A percentile compares a stretch with the other conserved stretches of the same genome.
Conservation (phyloP, 2,888 invertebrate species). For the Baronia brevicornis region DNA sequence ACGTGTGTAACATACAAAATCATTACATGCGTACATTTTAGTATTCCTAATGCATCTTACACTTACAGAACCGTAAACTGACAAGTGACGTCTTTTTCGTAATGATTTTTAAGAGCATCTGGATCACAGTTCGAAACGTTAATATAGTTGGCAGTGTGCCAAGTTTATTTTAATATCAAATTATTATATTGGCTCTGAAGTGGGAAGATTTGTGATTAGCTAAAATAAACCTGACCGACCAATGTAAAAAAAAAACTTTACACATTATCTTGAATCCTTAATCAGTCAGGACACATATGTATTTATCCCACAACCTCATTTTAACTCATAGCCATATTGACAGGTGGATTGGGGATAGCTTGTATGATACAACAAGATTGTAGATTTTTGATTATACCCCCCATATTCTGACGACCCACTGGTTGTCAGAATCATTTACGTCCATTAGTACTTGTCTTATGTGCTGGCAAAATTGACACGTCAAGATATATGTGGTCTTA, state of each 20-base stretch:
- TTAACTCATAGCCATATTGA: not conserved
- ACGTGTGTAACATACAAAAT: slow-evolving; percentile 10
- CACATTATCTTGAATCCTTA: no score
- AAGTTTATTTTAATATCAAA: slow-evolving; percentile 63
- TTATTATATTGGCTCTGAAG: slow-evolving; percentile 56
- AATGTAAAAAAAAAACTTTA: no score
- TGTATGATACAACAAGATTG: no score
- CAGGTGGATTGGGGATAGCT: no score
- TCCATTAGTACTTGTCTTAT: no score
- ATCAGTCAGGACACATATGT: not conserved
- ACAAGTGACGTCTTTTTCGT: slow-evolving; percentile 34
- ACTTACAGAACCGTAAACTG: slow-evolving; percentile 19
- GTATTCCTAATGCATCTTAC: slow-evolving; percentile 10
- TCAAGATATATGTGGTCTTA: no score
- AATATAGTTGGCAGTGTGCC: slow-evolving; percentile 53
- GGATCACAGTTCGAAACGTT: slow-evolving; percentile 47
- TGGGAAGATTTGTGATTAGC: slow-evolving; percentile 36
- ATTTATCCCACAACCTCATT: not conserved
- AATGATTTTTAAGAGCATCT: slow-evolving; percentile 61
- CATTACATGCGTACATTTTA: slow-evolving; percentile 4
- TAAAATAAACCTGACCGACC: slow-evolving; percentile 23
- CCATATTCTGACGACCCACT: no score
- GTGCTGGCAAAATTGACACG: no score
- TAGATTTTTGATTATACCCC: no score
- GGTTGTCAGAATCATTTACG: no score